Base-by-base conservation (phyloP, 2,888 invertebrate species). In the Eupeodes latifasciatus region DNA sequence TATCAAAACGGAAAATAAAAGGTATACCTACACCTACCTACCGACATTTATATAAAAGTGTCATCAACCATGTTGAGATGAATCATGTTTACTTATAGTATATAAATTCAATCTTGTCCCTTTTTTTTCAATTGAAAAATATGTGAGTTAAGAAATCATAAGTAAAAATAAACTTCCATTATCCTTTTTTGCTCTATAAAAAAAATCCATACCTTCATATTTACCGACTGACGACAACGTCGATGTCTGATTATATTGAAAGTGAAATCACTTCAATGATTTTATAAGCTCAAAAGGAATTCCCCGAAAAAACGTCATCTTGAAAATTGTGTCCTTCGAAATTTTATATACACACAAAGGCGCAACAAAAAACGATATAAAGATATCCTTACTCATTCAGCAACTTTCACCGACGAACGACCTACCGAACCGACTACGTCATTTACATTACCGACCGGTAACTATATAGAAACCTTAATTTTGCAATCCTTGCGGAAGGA, bases 261-360 rank as follows among this genome's bases (percentile, higher is more conserved):
- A 86, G 85, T 71, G 85, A 86, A 86, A 82, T 85, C 57, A 62
- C 59, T 49, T 49, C 49, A 64, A 62, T 75, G 82, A 78, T 74
- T 82, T 27, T 27, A 27, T 27, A 62, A 78, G 62, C 77, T 74
- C 61, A 62, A 67, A 69, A 72, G 36, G 53, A 59, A 81, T 72
- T 72, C 59, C 72, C 71, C 44, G 11, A 72, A 72, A 57, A 72
- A 47, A 72, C 59, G 59, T 59, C 72, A 72, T 59, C 59, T 49
- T 16, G 55, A 55, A 27, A 27, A 47, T 55, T 16, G 11, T 59
- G 72, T 59, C 59, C 72, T 57, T 72, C 47, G 34, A 49, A 14
- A 27, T n/a, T 44, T 27, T 27, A 1, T 27, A 14, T 19, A 47
- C 9, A 27, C 72, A 59, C 47, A 59, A 11, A 4, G n/a, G 47